Evolutionary conservation across 2,113 vertebrate genomes (phyloP).

Genomic region (Rhinoderma darwinii): DNA sequence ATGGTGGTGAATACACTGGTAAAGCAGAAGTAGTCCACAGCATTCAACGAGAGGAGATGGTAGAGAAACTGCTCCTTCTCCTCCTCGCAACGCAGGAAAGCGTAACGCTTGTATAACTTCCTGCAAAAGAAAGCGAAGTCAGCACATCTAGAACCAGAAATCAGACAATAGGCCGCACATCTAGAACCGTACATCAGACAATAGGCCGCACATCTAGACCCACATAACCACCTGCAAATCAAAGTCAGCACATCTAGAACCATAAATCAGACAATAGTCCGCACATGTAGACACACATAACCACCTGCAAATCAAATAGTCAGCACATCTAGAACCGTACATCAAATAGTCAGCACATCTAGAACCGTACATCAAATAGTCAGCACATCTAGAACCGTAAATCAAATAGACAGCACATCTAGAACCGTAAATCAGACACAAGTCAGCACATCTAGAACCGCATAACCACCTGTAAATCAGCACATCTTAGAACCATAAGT

Average conservation of each 20-base stretch:
- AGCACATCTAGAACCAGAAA: background rate
- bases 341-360: background rate
- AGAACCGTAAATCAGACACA: background rate
- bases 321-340: background rate
- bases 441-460: background rate
- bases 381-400: background rate
- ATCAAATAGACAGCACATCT: background rate
- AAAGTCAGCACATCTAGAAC: background rate
- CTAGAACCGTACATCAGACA: background rate
- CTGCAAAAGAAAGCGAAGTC: constrained; percentile 69
- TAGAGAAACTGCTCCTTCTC: constrained; percentile 96
- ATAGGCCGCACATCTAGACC: background rate
- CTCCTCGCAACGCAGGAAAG: constrained; percentile 94
- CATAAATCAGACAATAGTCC: background rate
- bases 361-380: background rate
- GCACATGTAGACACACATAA: background rate
- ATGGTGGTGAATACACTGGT: constrained; percentile 94
- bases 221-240: background rate
- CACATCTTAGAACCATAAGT: background rate
- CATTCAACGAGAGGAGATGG: constrained; percentile 95
- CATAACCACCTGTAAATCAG: too few relatives aligned
- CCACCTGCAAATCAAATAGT: background rate
- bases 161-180: background rate
- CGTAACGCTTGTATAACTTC: constrained; percentile 94
- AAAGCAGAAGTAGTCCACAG: constrained; percentile 98